A percentile compares a stretch with the other conserved stretches of the same genome.
Conservation (phyloP, 1,140 invertebrate genomes). For the Cherax destructor region DNA sequence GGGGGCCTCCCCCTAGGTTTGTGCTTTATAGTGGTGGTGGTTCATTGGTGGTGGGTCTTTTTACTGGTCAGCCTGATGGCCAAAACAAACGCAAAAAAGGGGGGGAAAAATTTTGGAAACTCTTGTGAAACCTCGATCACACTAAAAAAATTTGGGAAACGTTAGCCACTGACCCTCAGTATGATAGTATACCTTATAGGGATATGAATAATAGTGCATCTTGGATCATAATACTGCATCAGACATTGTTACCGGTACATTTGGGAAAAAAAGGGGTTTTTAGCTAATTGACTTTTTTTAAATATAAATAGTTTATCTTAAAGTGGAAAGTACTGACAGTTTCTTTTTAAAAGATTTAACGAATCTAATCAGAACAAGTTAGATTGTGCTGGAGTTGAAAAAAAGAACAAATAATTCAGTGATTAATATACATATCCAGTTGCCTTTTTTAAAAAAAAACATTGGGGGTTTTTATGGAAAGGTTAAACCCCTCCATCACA, state of each 20-base stretch:
- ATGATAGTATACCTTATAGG: background rate
- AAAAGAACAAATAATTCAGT: background rate
- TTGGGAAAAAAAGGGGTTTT: slow-evolving; percentile 53
- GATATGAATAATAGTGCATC: background rate
- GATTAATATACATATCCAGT: background rate
- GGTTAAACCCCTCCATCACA: slow-evolving; percentile 53
- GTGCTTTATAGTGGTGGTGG: slow-evolving; percentile 64
- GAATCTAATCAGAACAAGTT: background rate
- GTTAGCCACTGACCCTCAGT: background rate
- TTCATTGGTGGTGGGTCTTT: slow-evolving; percentile 58
- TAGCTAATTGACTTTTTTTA: slow-evolving; percentile 29
- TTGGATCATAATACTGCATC: slow-evolving; percentile 14
- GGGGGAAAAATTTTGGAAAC: background rate
- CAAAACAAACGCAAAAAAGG: background rate
- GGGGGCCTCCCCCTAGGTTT: slow-evolving; percentile 68
- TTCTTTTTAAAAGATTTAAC: background rate
- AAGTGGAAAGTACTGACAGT: background rate
- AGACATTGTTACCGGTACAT: slow-evolving; percentile 41
- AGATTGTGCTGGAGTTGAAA: background rate
- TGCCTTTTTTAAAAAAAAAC: background rate
- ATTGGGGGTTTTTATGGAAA: background rate
- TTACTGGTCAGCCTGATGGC: slow-evolving; percentile 17
- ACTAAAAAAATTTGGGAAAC: background rate
- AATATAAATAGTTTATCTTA: slow-evolving; percentile 32
- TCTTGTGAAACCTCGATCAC: background rate